Evolutionary conservation across 1,140 invertebrate genomes (phyloP), one percentile per base, ranked within the genome.

Genomic region (Melanaphis sacchari): DNA sequence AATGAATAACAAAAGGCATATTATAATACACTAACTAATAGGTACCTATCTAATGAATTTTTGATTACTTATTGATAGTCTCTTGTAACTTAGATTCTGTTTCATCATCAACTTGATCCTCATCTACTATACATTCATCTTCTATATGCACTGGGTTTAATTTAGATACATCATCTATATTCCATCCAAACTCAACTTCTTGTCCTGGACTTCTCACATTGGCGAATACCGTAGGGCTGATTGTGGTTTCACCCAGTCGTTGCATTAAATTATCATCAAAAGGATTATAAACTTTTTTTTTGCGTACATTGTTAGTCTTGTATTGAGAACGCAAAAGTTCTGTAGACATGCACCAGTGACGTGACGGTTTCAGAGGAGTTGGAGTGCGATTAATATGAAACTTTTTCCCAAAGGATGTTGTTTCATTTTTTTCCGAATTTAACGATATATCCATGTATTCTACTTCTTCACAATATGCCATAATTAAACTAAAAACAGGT

Each of bases 131-230:
- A 54, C 84, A 84, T 36, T 93, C 93, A 76, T 94, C 94, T 91
- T 94, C 94, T 24, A 94, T 94, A n/a, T 93, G 85, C 43, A 89
- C 94, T 24, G 94, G 94, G 52, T 91, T 54, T 36, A 93, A n/a
- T 82, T 91, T 93, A 21, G 94, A 94, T 26, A 94, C 54, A 89
- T 94, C 94, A 15, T 94, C 94, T 8, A 94, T 94, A 76, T 90
- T 93, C 94, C 94, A 94, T n/a, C 54, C 49, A 54, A 93, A 93
- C 11, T 94, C 90, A 1, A 81, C 93, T 76, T 93, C 18, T 84
- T 93, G 59, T 36, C 91, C 40, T 38, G 93, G 82, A 81, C 93
- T 94, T 54, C 38, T 93, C 41, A 59, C 91, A 94, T 92, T 94
- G 9, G 81, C 54, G 4, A 94, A 91, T 9, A 94, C 93, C 9